Evolutionary conservation across 2,113 vertebrate genomes (phyloP).

Genomic region (Alligator mississippiensis): DNA sequence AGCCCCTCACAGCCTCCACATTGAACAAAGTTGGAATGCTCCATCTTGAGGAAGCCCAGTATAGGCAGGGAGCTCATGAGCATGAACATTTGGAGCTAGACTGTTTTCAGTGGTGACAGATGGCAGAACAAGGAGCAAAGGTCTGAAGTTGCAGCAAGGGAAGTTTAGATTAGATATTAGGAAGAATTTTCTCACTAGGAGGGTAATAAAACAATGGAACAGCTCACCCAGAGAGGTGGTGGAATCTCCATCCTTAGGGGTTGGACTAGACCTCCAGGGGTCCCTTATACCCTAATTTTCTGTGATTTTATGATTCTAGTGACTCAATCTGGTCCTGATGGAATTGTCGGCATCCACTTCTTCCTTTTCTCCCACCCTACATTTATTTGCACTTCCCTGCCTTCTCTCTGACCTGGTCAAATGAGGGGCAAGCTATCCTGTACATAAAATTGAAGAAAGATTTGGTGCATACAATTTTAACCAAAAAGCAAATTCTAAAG

Average conservation of each 20-base stretch:
- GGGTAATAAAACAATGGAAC: no score
- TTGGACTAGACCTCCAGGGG: no score
- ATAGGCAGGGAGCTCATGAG: neutral
- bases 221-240: no score
- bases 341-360: neutral
- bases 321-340: neutral
- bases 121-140: no score
- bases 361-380: neutral
- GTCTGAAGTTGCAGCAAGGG: no score
- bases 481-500: neutral
- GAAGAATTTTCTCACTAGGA: no score
- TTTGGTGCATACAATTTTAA: neutral
- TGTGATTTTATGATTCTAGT: neutral
- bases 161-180: no score
- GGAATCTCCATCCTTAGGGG: no score
- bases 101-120: no score
- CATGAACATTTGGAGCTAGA: neutral
- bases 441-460: neutral
- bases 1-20: neutral
- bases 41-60: neutral
- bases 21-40: no score
- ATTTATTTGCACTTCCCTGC: neutral
- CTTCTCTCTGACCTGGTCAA: neutral
- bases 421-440: neutral
- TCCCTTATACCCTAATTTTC: no score